Conservation (phyloP, 2,797 vertebrate species). For the Glyptemys insculpta region DNA sequence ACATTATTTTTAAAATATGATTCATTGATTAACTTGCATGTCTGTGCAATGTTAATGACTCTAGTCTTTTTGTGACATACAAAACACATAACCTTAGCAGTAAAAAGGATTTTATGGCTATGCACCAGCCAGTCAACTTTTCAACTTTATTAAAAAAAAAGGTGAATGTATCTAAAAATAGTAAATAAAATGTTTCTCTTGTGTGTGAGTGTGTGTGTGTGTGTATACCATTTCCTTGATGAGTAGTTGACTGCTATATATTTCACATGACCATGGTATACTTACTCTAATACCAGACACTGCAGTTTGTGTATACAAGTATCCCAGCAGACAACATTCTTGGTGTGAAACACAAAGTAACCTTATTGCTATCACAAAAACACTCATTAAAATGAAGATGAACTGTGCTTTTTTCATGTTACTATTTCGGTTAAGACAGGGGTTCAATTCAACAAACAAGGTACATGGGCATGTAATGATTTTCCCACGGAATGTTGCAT, state of each 20-base stretch:
- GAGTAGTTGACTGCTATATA: not conserved
- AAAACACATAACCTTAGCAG: not conserved
- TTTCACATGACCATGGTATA: not conserved
- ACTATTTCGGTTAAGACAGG: not conserved
- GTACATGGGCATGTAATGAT: not conserved
- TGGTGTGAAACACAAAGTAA: conserved; percentile 4
- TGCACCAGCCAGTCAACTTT: conserved; percentile 26
- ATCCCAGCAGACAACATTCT: not conserved
- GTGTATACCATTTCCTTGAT: not conserved
- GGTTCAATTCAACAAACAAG: not conserved
- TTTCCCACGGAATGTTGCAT: not conserved
- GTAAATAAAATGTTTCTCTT: conserved; percentile 20
- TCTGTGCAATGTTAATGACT: not conserved
- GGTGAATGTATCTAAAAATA: conserved; percentile 62
- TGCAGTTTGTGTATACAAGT: not conserved
- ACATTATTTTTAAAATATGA: not conserved
- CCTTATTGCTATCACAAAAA: not conserved
- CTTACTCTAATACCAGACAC: not conserved
- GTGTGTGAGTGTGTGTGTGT: not conserved
- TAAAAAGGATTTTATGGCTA: not conserved
- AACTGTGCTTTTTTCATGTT: not conserved
- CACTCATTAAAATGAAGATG: not conserved
- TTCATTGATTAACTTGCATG: not conserved
- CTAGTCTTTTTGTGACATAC: not conserved
- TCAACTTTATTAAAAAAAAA: conserved; percentile 8